A percentile compares a stretch with the other conserved stretches of the same genome.
phyloP scores from a whole-genome alignment of 2,113 vertebrate genomes.

The Oxyruncus cristatus region DNA sequence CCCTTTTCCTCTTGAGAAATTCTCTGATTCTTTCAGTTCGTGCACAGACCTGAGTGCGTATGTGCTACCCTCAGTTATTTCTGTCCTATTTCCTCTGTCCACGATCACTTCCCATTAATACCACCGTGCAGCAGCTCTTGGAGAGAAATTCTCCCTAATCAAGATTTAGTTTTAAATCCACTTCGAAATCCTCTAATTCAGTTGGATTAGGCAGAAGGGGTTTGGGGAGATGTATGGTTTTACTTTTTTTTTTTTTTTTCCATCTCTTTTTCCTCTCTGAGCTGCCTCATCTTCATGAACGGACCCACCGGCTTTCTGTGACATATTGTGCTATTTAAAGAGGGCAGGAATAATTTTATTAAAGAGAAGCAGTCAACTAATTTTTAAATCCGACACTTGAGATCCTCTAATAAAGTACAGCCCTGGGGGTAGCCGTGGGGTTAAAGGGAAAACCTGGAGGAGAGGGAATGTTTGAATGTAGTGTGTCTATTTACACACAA shows the following conservation, averaged over 20 bases:
- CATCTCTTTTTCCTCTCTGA: not conserved
- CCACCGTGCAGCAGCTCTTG: conserved; percentile 31
- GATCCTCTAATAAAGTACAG: not conserved
- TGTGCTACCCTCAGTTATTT: conserved; percentile 57
- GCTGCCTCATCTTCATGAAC: not conserved
- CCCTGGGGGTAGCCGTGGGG: not conserved
- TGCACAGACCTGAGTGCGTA: conserved; percentile 21
- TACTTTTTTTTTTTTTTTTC: not conserved
- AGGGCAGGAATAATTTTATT: conserved; percentile 23
- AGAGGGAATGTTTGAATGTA: not conserved
- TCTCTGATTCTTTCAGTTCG: not conserved
- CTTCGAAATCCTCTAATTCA: conserved; percentile 52
- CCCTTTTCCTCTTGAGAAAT: not conserved
- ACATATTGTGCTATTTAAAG: conserved; percentile 28
- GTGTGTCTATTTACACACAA: fast-evolving
- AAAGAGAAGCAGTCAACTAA: not conserved
- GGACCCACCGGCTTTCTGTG: not conserved
- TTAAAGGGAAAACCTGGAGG: not conserved
- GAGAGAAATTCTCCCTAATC: conserved; percentile 56
- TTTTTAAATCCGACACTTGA: not conserved
- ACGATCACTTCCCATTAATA: conserved; percentile 61
- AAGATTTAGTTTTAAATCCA: conserved; percentile 57
- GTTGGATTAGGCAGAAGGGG: conserved; percentile 45
- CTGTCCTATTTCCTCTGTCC: conserved; percentile 68
- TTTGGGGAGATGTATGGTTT: conserved; percentile 13